Base-by-base conservation (phyloP, 2,888 invertebrate genomes). In the Lithophane semibrunnea region DNA sequence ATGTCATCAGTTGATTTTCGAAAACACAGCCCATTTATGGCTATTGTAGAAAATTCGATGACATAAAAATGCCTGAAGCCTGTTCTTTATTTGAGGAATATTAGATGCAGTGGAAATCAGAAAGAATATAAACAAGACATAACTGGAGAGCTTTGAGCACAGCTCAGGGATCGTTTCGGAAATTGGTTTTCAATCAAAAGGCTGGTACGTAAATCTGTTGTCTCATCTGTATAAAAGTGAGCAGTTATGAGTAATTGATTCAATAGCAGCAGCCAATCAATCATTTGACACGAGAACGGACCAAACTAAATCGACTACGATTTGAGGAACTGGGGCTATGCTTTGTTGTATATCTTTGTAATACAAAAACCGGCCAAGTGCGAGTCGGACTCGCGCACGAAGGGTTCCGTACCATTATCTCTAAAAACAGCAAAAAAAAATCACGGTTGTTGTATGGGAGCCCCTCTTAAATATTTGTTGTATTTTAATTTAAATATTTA, bases 51-150 rank as follows among this genome's bases (percentile, higher is more conserved):
- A 42, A 71, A 63, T 13, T 42, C 10, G 9, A 52, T 67, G 29
- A 84, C 52, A 64, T 49, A 29, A 21, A 47, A 68, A 60, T 56
- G n/a, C 7, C 52, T 60, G 12, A 66, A 66, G 60, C 18, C n/a
- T 21, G 54, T 13, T 52, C 18, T 58, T 65, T 73, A 58, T 37
- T 63, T 73, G 61, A 79, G 24, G 37, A 44, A 52, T 10, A 16
- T 71, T 21, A 49, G 42, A 67, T 56, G 21, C 18, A 13, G 16
- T 56, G 8, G 2, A 29, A 37, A 8, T 49, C 5, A 3, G 24
- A n/a, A 47, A 44, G 3, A 44, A 49, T 16, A 16, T 12, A 21
- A 16, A 29, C 13, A 21, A 24, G 1, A 13, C 13, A 71, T 21
- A 8, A 10, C n/a, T 67, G 29, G 13, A 29, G 9, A 9, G 0